These are phyloP conservation scores for Cardiocondyla obscurior DNA, from an alignment of 1,140 invertebrate genomes.

Conservation along the genomic window DNA sequence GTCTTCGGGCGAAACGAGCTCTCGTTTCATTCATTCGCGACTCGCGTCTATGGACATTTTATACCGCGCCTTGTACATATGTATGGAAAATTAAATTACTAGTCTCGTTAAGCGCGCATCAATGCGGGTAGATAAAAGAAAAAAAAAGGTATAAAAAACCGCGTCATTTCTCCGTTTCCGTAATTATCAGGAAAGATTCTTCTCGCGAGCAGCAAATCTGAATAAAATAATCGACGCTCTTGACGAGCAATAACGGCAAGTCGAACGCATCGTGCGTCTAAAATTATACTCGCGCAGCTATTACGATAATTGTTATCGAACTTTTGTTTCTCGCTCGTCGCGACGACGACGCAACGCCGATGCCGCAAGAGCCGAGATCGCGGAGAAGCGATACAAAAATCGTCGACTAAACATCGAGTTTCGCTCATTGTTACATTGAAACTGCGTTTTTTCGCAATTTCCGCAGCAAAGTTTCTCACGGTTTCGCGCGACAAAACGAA, in stretches of 20 bases:
- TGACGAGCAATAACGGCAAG: background rate
- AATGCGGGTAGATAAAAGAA: background rate
- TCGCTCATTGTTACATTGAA: background rate
- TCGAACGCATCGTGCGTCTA: background rate
- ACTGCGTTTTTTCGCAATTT: background rate
- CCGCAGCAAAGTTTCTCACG: background rate
- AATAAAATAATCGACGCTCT: slow-evolving; percentile 11
- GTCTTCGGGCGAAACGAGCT: slow-evolving; percentile 3
- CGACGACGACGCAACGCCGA: background rate
- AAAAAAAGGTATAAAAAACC: background rate
- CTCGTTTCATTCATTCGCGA: slow-evolving; percentile 40
- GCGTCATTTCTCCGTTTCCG: background rate
- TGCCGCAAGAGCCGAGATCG: background rate
- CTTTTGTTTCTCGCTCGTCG: background rate
- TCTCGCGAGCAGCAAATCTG: background rate
- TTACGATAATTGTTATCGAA: slow-evolving; percentile 23
- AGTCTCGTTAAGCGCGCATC: slow-evolving; percentile 27
- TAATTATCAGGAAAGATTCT: slow-evolving; percentile 24
- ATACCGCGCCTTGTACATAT: background rate
- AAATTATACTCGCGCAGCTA: background rate
- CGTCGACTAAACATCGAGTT: background rate
- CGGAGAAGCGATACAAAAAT: background rate
- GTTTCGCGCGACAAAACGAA: background rate
- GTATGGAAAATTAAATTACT: slow-evolving; percentile 44
- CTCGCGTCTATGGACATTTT: background rate